phyloP scores from a whole-genome alignment of 1,140 invertebrate species.

The Calycopis cecrops region DNA sequence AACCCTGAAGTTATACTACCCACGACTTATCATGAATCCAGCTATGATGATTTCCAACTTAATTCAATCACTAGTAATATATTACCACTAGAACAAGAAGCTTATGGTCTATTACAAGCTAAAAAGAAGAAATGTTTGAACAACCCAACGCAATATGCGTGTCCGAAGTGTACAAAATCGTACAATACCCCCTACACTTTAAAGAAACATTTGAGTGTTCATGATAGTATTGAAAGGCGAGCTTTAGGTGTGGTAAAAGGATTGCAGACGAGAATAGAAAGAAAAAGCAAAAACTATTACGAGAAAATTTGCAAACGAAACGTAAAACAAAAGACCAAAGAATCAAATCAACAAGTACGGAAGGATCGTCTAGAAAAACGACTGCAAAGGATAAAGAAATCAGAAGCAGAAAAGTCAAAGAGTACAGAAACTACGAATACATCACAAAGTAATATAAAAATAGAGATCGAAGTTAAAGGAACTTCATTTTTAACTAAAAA shows the following conservation, averaged over 20 bases:
- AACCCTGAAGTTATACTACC: constrained; percentile 60
- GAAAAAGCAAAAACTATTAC: constrained; percentile 15
- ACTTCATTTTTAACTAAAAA: too few species aligned
- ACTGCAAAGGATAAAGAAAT: constrained; percentile 9
- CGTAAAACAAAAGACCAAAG: constrained; percentile 23
- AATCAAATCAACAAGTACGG: not conserved
- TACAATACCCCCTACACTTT: constrained; percentile 30
- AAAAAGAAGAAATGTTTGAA: constrained; percentile 30
- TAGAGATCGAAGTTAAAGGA: constrained; percentile 15
- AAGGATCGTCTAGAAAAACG: constrained; percentile 1
- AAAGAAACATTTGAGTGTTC: constrained; percentile 42
- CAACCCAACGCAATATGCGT: constrained; percentile 24
- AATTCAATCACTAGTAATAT: constrained; percentile 66
- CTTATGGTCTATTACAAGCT: constrained; percentile 49
- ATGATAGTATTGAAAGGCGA: constrained; percentile 47
- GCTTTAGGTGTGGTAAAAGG: constrained; percentile 43
- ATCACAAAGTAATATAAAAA: constrained; percentile 6
- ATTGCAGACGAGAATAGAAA: constrained; percentile 41
- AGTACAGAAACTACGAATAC: constrained; percentile 16
- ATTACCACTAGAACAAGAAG: constrained; percentile 58
- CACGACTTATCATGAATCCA: constrained; percentile 31
- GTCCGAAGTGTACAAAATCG: constrained; percentile 50
- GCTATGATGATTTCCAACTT: constrained; percentile 52
- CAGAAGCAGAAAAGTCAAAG: constrained; percentile 14
- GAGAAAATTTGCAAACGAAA: constrained; percentile 19